Evolutionary conservation across 2,797 vertebrate species (phyloP), one percentile per base, ranked within the genome.

Genomic region (Halcyon leucocephala): DNA sequence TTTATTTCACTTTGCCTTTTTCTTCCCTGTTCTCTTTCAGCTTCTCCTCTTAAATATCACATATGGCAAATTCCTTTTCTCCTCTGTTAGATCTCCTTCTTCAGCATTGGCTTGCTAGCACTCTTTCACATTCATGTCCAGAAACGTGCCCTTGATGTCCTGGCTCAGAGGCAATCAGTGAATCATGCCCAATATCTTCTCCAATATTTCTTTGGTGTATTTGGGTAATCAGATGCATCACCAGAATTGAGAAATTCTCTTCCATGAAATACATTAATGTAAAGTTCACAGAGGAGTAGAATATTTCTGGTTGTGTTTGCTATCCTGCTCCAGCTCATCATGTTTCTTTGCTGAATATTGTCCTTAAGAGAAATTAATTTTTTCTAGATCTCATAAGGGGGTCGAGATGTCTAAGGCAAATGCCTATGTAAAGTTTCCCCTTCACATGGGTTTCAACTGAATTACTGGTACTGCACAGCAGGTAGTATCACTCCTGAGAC

Each of bases 301-400:
- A 3, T 39, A 6, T 76, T 89, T 79, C 58, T 65, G 26, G 2
- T 26, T 62, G 12, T 51, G 7, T 35, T 5, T 14, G 4, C 12
- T 70, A 2, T 14, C 62, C 48, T 25, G 20, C 26, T 77, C 6
- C 33, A 84, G 44, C 22, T 57, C 10, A 33, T 33, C 0, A 0
- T 17, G 9, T 46, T 91, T 77, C 26, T 80, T 14, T 60, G 22
- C 24, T 82, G 71, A 80, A 35, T 70, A 6, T 2, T 2, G 0
- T 7, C 12, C 9, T 62, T 65, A 35, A 54, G 46, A 55, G 37
- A 33, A 79, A n/a, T 22, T 11, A 65, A 44, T 3, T 37, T 24
- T 72, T 80, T 82, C 48, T 17, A 70, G 20, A 60, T 2, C 0
- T 71, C 48, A 7, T 24, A 51, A 87, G 28, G 58, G 10, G 7